phyloP scores from a whole-genome alignment of 2,888 invertebrate genomes.

The Tetragonisca angustula region DNA sequence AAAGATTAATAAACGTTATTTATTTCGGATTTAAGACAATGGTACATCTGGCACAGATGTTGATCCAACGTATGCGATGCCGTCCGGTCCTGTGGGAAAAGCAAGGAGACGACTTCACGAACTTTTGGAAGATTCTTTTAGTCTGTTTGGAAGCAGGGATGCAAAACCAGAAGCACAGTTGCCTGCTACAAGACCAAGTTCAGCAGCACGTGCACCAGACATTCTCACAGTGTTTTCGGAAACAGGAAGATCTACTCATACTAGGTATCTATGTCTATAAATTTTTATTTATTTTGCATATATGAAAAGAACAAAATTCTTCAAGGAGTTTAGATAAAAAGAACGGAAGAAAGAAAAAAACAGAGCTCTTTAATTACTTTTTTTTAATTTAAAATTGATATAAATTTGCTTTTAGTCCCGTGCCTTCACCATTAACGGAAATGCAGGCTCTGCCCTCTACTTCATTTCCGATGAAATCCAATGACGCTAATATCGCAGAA shows the following conservation, averaged over 20 bases:
- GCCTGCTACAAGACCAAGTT: constrained; percentile 66
- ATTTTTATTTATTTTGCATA: background rate
- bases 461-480: constrained; percentile 67
- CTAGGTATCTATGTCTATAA: constrained; percentile 69
- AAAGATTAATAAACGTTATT: constrained; percentile 5
- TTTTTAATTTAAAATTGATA: background rate
- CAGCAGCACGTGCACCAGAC: constrained; percentile 67
- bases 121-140: constrained; percentile 92
- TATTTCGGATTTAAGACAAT: constrained; percentile 61
- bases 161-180: constrained; percentile 84
- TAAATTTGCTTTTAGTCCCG: constrained; percentile 66
- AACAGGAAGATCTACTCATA: constrained; percentile 71
- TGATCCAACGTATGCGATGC: constrained; percentile 64
- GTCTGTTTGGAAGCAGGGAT: constrained; percentile 89
- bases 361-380: background rate
- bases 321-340: too few relatives aligned
- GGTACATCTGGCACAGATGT: constrained; percentile 72
- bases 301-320: too few relatives aligned
- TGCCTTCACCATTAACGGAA: constrained; percentile 71
- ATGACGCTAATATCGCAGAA: constrained; percentile 72
- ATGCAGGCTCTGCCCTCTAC: constrained; percentile 72
- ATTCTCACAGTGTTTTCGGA: constrained; percentile 70
- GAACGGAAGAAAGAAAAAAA: too few relatives aligned
- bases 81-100: constrained; percentile 85
- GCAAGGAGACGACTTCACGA: constrained; percentile 91